Evolutionary conservation across 2,113 vertebrate genomes (phyloP).

Genomic region (Crotalus viridis): DNA sequence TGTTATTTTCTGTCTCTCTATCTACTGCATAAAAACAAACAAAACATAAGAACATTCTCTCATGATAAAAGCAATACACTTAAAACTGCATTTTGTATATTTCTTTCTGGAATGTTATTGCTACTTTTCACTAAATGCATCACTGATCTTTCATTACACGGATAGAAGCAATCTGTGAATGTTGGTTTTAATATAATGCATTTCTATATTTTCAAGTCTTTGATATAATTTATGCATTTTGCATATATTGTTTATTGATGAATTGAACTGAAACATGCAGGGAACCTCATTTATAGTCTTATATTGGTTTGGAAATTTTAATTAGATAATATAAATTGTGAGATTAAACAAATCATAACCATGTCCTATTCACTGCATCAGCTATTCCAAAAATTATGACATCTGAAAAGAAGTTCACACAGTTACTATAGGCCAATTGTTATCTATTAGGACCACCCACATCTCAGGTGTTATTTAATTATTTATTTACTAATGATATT

Average conservation of each 20-base stretch:
- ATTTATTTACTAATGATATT: not conserved
- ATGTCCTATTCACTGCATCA: not conserved
- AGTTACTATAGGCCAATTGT: not conserved
- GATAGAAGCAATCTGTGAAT: not conserved
- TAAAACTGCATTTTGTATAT: conserved; percentile 28
- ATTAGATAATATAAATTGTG: not conserved
- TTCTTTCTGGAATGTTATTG: conserved; percentile 37
- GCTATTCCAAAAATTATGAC: not conserved
- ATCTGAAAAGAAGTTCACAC: not conserved
- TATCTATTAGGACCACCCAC: not conserved
- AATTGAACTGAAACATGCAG: not conserved
- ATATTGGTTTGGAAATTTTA: not conserved
- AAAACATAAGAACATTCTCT: not conserved
- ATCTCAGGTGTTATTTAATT: not conserved
- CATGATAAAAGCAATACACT: conserved; percentile 14
- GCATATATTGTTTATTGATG: not conserved
- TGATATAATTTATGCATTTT: not conserved
- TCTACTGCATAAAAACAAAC: not conserved
- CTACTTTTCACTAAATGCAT: conserved; percentile 54
- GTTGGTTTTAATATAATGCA: not conserved
- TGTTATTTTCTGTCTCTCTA: not conserved
- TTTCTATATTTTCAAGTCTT: not conserved
- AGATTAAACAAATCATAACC: not conserved
- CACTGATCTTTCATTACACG: conserved; percentile 32
- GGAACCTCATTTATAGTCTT: not conserved